Evolutionary conservation across 53 echinoderm and acorn worm genomes (phyloP).

Genomic region (Arbacia lixula): DNA sequence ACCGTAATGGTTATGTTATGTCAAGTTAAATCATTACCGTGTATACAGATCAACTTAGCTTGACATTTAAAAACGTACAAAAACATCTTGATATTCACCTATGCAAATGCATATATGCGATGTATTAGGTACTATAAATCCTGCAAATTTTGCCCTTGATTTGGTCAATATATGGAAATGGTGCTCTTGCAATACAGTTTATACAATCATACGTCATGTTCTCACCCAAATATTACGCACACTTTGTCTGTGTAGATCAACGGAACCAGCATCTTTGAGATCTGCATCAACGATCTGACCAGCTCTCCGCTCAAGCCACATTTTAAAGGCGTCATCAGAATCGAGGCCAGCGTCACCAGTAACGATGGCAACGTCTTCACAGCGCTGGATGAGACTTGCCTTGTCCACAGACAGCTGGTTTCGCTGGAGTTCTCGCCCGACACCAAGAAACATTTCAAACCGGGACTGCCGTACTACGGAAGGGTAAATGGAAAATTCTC

Average conservation of each 20-base stretch:
- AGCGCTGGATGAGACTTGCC: conserved; percentile 89
- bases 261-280: conserved; percentile 77
- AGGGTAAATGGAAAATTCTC: conserved; percentile 66
- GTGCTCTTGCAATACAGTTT: too few relatives aligned
- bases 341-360: conserved; percentile 95
- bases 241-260: conserved; percentile 88
- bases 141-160: too few relatives aligned
- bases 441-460: conserved; percentile 91
- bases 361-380: conserved; percentile 84
- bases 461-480: conserved; percentile 90
- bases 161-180: too few relatives aligned
- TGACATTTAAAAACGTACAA: too few relatives aligned
- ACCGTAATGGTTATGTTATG: too few relatives aligned
- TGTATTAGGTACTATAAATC: too few relatives aligned
- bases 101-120: too few relatives aligned
- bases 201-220: too few relatives aligned
- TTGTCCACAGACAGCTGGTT: conserved; percentile 82
- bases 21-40: too few relatives aligned
- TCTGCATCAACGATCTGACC: conserved; percentile 79
- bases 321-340: conserved; percentile 81
- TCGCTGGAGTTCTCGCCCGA: conserved; percentile 80
- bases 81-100: too few relatives aligned
- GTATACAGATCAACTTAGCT: too few relatives aligned
- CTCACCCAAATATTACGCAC: too few relatives aligned
- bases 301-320: conserved; percentile 63